These are phyloP conservation scores for Cyprinella venusta DNA, from an alignment of 2,797 vertebrate genomes.

Conservation along the genomic window DNA sequence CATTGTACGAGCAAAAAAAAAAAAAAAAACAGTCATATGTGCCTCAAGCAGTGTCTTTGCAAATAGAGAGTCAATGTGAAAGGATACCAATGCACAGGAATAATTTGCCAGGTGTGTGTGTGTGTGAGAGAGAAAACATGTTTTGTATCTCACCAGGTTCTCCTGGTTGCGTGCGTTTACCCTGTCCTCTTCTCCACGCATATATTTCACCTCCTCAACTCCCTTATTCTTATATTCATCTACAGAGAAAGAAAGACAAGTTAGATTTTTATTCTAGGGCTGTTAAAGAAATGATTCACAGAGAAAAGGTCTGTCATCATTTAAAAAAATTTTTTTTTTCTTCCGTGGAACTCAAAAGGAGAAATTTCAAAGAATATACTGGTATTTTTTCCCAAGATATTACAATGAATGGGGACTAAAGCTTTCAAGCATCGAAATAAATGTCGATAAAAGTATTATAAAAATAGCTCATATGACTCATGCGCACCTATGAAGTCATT, in stretches of 20 bases:
- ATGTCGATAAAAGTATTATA: neutral
- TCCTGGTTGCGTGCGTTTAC: conserved; percentile 97
- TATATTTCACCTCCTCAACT: conserved; percentile 99
- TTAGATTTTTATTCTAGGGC: neutral
- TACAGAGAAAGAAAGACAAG: conserved; percentile 64
- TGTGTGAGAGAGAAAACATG: conserved; percentile 15
- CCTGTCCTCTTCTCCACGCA: conserved; percentile 95
- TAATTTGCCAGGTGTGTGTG: neutral
- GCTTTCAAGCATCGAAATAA: neutral
- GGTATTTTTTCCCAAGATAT: neutral
- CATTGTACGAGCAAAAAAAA: conserved; percentile 3
- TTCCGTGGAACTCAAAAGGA: too few species aligned
- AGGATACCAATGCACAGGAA: neutral
- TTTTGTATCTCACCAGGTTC: conserved; percentile 89
- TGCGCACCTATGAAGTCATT: neutral
- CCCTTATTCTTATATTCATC: conserved; percentile 99
- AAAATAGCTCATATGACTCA: neutral
- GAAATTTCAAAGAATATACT: neutral
- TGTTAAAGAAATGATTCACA: neutral
- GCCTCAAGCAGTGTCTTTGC: neutral
- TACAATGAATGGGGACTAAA: neutral
- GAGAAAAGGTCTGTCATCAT: neutral
- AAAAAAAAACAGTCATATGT: conserved; percentile 2
- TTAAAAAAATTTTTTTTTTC: neutral
- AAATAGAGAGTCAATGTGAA: neutral